Percentiles rank a stretch among this genome's conserved stretches.
These are phyloP conservation scores for Sylvietta virens DNA, from an alignment of 2,113 vertebrate genomes.

Conservation along the genomic window DNA sequence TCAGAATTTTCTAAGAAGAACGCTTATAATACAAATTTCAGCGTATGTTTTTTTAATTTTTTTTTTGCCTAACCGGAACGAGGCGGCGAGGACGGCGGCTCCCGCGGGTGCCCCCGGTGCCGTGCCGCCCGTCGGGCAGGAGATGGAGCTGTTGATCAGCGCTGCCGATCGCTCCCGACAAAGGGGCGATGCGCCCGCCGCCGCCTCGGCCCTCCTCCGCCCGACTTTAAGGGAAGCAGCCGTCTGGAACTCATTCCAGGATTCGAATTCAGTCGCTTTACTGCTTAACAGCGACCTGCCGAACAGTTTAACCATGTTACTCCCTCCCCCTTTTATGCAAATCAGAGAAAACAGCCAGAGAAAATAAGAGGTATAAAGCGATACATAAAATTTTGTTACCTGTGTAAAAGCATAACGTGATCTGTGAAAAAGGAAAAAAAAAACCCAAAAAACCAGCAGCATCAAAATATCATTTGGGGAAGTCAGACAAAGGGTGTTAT, in stretches of 20 bases:
- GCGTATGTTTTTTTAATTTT: neutral
- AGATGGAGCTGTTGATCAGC: conserved; percentile 75
- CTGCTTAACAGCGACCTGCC: conserved; percentile 41
- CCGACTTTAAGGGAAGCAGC: conserved; percentile 42
- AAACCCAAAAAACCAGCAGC: neutral
- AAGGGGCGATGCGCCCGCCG: conserved; percentile 10
- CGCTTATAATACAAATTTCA: neutral
- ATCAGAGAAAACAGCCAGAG: neutral
- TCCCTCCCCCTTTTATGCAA: conserved; percentile 30
- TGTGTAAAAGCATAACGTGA: neutral
- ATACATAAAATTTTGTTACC: neutral
- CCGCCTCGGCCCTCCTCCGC: conserved; percentile 9
- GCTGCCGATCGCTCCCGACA: neutral
- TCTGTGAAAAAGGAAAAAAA: neutral
- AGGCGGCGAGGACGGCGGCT: neutral
- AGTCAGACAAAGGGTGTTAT: neutral
- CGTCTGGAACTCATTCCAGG: conserved; percentile 52
- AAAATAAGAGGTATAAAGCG: neutral
- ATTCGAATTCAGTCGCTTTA: conserved; percentile 56
- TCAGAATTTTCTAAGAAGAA: neutral
- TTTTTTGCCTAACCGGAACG: neutral
- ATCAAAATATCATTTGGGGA: neutral
- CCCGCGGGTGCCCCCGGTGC: neutral
- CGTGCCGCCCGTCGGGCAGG: conserved; percentile 7
- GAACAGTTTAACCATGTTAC: neutral